Evolutionary conservation across 2,797 vertebrate genomes (phyloP).

Genomic region (Sus cebifrons): DNA sequence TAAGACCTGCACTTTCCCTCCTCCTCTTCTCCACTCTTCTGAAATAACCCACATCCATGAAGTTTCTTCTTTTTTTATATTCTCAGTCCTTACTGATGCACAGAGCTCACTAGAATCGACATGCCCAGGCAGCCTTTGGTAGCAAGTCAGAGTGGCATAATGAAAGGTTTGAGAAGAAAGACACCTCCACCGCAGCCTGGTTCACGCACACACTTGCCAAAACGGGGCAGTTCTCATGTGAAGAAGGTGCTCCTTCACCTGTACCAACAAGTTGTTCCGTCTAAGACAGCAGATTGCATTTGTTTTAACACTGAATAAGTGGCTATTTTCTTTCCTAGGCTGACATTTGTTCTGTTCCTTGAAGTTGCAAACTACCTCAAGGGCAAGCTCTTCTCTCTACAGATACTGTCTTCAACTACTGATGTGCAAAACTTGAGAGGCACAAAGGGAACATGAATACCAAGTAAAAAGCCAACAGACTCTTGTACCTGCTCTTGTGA

Average conservation of each 20-base stretch:
- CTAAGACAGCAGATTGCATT: not conserved
- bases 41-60: not conserved
- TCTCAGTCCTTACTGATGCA: not conserved
- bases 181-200: rapidly evolving
- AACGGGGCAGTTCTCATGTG: not conserved
- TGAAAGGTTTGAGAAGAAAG: not conserved
- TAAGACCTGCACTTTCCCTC: not conserved
- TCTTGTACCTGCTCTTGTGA: not conserved
- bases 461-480: not conserved
- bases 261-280: not conserved
- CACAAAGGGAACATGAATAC: not conserved
- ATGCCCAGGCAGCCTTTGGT: not conserved
- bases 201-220: not conserved
- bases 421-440: not conserved
- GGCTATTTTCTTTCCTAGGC: conserved; percentile 1
- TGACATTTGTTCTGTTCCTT: conserved; percentile 38
- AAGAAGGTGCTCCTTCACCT: not conserved
- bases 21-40: not conserved
- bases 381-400: not conserved
- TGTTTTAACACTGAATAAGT: not conserved
- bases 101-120: not conserved
- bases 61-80: not conserved
- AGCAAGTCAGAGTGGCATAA: not conserved
- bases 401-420: not conserved
- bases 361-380: not conserved